Conservation (phyloP, 2,113 vertebrate genomes). For the Clinocottus analis region DNA sequence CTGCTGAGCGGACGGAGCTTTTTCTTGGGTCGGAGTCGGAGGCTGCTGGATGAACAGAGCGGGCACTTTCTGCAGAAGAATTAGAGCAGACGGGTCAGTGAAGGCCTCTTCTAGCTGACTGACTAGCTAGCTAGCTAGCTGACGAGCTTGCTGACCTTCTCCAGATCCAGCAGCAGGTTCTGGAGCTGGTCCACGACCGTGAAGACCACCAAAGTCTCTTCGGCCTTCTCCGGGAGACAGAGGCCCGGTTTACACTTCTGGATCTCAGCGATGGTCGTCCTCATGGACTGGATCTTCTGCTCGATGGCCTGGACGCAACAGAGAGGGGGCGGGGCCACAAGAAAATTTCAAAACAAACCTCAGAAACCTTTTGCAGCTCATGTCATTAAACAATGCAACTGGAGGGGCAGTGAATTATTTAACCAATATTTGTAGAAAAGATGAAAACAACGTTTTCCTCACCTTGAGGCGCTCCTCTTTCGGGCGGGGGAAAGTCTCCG, state of each 20-base stretch:
- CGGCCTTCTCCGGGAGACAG: constrained; percentile 81
- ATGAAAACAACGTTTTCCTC: constrained; percentile 15
- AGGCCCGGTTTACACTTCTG: constrained; percentile 86
- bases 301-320: constrained; percentile 80
- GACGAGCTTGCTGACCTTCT: constrained; percentile 76
- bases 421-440: not conserved
- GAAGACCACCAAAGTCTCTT: constrained; percentile 86
- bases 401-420: too few relatives aligned
- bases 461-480: constrained; percentile 85
- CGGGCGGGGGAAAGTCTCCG: constrained; percentile 87
- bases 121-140: not conserved
- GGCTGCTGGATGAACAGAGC: constrained; percentile 72
- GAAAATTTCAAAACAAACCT: too few relatives aligned
- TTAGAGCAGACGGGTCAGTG: not conserved
- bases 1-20: not conserved
- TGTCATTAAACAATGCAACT: too few relatives aligned
- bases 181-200: constrained; percentile 82
- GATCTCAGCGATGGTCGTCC: constrained; percentile 85
- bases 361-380: not conserved
- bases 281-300: constrained; percentile 87
- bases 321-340: fast-evolving
- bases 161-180: constrained; percentile 85
- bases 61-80: constrained; percentile 62
- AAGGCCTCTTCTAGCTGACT: not conserved
- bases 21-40: constrained; percentile 36